A percentile compares a stretch with the other conserved stretches of the same genome.
These are phyloP conservation scores for Acyrthosiphon pisum DNA, from an alignment of 1,140 invertebrate species.

Conservation along the genomic window DNA sequence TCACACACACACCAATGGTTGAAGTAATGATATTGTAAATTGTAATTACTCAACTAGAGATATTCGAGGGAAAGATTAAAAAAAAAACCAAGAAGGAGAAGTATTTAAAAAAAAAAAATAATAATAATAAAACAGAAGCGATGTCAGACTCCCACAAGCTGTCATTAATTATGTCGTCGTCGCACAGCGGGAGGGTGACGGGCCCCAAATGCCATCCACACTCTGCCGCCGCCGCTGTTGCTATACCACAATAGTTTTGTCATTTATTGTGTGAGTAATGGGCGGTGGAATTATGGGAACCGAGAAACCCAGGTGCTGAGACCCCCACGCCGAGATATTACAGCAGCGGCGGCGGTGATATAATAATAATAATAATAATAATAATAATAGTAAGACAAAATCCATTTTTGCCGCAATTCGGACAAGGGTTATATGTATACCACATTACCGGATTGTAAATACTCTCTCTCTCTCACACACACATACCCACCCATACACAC, in stretches of 20 bases:
- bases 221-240: not conserved
- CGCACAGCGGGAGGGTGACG: slow-evolving; percentile 56
- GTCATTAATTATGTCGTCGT: slow-evolving; percentile 56
- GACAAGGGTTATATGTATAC: slow-evolving; percentile 35
- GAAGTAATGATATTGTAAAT: slow-evolving; percentile 46
- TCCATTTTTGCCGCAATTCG: slow-evolving; percentile 49
- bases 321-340: slow-evolving; percentile 54
- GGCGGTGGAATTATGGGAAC: slow-evolving; percentile 57
- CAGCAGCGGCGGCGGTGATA: not conserved
- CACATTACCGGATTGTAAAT: slow-evolving; percentile 15
- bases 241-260: slow-evolving; percentile 52
- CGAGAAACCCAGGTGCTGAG: slow-evolving; percentile 51
- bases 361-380: slow-evolving; percentile 50
- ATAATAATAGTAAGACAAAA: slow-evolving; percentile 46
- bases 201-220: slow-evolving; percentile 55
- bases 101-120: slow-evolving; percentile 36
- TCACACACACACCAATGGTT: not conserved
- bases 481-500: not conserved
- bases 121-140: slow-evolving; percentile 34
- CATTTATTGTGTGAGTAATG: slow-evolving; percentile 57
- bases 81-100: slow-evolving; percentile 25
- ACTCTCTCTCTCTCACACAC: not conserved
- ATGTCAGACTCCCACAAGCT: slow-evolving; percentile 55
- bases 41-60: slow-evolving; percentile 35
- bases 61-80: slow-evolving; percentile 21